These are phyloP conservation scores for Callipepla californica DNA, from an alignment of 2,113 vertebrate species.

Conservation along the genomic window DNA sequence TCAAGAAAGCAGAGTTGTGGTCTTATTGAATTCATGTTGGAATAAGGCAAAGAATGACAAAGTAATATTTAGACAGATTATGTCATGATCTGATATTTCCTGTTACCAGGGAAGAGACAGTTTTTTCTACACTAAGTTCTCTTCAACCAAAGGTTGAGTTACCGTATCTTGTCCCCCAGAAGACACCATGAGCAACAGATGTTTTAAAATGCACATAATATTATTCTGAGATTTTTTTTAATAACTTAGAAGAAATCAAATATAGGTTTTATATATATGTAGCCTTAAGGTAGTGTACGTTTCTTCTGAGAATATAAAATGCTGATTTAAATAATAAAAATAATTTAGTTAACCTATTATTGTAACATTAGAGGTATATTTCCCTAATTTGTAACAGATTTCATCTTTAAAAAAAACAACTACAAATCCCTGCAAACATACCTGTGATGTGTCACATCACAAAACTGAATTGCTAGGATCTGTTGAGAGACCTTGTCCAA, in stretches of 20 bases:
- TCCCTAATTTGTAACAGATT: neutral
- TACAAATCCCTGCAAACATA: neutral
- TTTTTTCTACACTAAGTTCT: slow-evolving; percentile 57
- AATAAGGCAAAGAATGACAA: slow-evolving; percentile 59
- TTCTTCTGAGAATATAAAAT: slow-evolving; percentile 6
- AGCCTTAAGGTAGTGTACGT: neutral
- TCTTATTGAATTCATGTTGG: slow-evolving; percentile 36
- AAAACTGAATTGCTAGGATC: neutral
- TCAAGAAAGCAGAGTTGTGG: slow-evolving; percentile 32
- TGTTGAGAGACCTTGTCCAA: neutral
- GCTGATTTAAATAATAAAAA: slow-evolving; percentile 18
- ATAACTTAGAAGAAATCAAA: slow-evolving; percentile 44
- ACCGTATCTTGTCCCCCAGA: slow-evolving; percentile 50
- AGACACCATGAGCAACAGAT: slow-evolving; percentile 53
- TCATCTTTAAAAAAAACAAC: neutral
- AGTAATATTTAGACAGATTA: slow-evolving; percentile 69
- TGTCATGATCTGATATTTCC: slow-evolving; percentile 76
- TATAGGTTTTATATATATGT: neutral
- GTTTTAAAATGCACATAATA: slow-evolving; percentile 53
- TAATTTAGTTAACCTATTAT: neutral
- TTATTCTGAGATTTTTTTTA: slow-evolving; percentile 51
- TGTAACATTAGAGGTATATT: slow-evolving; percentile 34
- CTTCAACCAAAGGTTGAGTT: slow-evolving; percentile 59
- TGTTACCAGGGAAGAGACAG: slow-evolving; percentile 72
- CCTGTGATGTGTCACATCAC: neutral